A percentile compares a stretch with the other conserved stretches of the same genome.
Conservation (phyloP, 2,797 vertebrate species). For the Parauchenoglanis ngamensis region DNA sequence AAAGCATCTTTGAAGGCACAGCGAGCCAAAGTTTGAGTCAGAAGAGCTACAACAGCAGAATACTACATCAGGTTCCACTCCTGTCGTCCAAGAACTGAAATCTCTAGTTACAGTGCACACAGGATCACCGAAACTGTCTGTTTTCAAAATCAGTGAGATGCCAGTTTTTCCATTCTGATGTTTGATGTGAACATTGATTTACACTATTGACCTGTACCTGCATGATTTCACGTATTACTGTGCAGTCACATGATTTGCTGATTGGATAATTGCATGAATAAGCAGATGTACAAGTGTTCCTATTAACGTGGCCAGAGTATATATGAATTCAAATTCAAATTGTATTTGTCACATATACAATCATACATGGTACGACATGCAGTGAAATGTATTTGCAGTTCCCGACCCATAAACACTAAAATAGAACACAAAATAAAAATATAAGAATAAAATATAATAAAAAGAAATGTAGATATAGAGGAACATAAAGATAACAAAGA, state of each 20-base stretch:
- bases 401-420: too few relatives aligned
- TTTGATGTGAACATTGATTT: not conserved
- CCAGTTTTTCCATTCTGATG: not conserved
- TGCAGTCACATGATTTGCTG: not conserved
- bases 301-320: not conserved
- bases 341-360: too few relatives aligned
- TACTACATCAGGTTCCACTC: not conserved
- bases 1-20: not conserved
- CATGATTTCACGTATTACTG: not conserved
- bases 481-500: too few relatives aligned
- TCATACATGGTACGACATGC: too few relatives aligned
- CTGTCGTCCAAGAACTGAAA: not conserved
- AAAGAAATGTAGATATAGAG: too few relatives aligned
- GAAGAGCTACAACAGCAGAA: not conserved
- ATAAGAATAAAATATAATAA: too few relatives aligned
- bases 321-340: too few relatives aligned
- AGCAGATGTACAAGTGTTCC: too few relatives aligned
- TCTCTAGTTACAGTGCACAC: not conserved
- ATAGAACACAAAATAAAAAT: too few relatives aligned
- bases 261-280: not conserved
- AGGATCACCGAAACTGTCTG: not conserved
- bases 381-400: too few relatives aligned
- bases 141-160: not conserved
- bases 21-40: not conserved
- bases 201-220: not conserved